Evolutionary conservation across 2,113 vertebrate genomes (phyloP), one percentile per base, ranked within the genome.

Genomic region (Entomyzon cyanotis): DNA sequence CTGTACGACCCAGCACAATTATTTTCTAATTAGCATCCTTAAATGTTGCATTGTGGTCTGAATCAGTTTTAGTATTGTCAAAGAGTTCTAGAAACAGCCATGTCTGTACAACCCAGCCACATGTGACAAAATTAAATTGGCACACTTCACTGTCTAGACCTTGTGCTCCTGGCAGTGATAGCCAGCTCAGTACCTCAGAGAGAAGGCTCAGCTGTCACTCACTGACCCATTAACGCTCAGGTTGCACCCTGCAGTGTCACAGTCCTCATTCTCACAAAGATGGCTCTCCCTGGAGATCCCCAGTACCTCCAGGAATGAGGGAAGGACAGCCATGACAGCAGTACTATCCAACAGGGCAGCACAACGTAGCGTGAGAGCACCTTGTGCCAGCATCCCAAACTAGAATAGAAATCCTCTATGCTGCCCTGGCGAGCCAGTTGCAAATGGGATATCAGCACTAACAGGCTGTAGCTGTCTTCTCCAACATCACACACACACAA

Each of bases 141-240:
- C 97, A 97, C 87, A 95, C 93, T 98, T 96, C 94, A 85, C 82
- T 49, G 60, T 90, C 70, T 89, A 97, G 97, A 93, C 95, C 95
- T 94, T 97, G 95, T 92, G 94, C 97, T 97, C 92, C 97, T 97
- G 97, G 97, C 97, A 97, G 94, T 23, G 42, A 92, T 87, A 93
- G 89, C 85, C 90, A 76, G 80, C 83, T 87, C 63, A 94, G 91
- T 97, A 93, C 97, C 97, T 94, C 96, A 19, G 97, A 98, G 97
- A 96, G 95, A 96, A 97, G 97, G 86, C 97, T 98, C 97, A 98
- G 97, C 98, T 98, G 98, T 96, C 98, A 98, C 88, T 98, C 98
- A 97, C 96, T 97, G 98, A 98, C 98, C 98, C 96, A 96, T 98
- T 98, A 98, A 97, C 3, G 6, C 95, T 94, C 94, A 93, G 21